phyloP scores from a whole-genome alignment of 2,797 vertebrate genomes.

The Molossus molossus region DNA sequence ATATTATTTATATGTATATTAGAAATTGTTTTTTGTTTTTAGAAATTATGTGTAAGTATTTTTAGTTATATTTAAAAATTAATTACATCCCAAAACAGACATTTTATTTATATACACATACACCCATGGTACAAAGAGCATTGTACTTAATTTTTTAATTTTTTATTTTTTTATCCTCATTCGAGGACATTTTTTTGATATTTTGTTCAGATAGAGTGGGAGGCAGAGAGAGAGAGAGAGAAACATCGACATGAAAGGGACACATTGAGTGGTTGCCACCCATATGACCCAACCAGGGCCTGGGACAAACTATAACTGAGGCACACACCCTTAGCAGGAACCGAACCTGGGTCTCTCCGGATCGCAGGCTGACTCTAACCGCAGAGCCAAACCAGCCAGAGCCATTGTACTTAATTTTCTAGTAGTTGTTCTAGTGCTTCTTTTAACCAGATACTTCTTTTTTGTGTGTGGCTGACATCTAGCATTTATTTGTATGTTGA shows the following conservation, averaged over 20 bases:
- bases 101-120: background rate
- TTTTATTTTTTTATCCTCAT: no score
- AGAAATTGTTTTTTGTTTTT: background rate
- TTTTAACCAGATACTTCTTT: background rate
- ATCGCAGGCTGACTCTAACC: no score
- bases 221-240: no score
- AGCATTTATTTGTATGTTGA: slow-evolving; percentile 31
- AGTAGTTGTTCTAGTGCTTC: background rate
- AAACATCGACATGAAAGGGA: no score
- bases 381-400: no score
- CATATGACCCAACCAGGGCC: no score
- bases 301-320: no score
- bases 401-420: slow-evolving; percentile 9
- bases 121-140: background rate
- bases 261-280: no score
- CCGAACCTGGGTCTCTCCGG: no score
- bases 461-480: background rate
- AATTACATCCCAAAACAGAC: background rate
- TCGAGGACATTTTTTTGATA: no score
- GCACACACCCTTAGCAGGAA: no score
- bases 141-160: slow-evolving; percentile 12
- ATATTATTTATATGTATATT: background rate
- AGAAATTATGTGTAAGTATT: background rate
- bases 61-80: background rate
- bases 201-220: no score